Percentiles rank a stretch among this genome's conserved stretches.
These are phyloP conservation scores for Onychostoma macrolepis DNA, from an alignment of 2,113 vertebrate species.

Conservation along the genomic window DNA sequence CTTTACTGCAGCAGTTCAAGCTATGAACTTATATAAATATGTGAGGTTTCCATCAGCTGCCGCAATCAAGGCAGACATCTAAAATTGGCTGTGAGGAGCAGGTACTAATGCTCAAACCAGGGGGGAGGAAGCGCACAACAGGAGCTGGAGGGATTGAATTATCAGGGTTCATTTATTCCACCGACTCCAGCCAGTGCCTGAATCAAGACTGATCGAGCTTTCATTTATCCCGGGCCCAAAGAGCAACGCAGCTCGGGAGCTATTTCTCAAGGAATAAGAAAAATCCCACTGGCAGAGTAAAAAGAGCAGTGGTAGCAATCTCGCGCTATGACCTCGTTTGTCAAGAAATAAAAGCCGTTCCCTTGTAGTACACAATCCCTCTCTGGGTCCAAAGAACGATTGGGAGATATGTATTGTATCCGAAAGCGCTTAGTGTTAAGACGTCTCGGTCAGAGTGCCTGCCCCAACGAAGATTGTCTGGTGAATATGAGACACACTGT, in stretches of 20 bases:
- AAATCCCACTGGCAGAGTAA: constrained; percentile 52
- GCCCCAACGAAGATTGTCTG: not conserved
- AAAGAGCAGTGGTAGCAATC: constrained; percentile 56
- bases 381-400: constrained; percentile 32
- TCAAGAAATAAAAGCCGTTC: constrained; percentile 53
- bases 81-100: constrained; percentile 62
- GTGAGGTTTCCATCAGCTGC: constrained; percentile 48
- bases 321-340: constrained; percentile 57
- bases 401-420: constrained; percentile 50
- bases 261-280: constrained; percentile 52
- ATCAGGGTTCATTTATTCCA: constrained; percentile 67
- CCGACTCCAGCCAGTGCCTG: constrained; percentile 54
- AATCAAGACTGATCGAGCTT: constrained; percentile 70
- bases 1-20: constrained; percentile 31
- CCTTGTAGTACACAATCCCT: constrained; percentile 52
- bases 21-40: constrained; percentile 46
- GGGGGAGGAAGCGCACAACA: constrained; percentile 61
- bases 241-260: constrained; percentile 46
- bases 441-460: constrained; percentile 28
- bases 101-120: constrained; percentile 59
- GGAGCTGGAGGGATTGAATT: constrained; percentile 64
- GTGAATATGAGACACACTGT: constrained; percentile 11
- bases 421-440: constrained; percentile 45
- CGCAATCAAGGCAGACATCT: constrained; percentile 66
- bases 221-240: constrained; percentile 54